Evolutionary conservation across 2,888 invertebrate genomes (phyloP).

Genomic region (Pasiphila rectangulata): DNA sequence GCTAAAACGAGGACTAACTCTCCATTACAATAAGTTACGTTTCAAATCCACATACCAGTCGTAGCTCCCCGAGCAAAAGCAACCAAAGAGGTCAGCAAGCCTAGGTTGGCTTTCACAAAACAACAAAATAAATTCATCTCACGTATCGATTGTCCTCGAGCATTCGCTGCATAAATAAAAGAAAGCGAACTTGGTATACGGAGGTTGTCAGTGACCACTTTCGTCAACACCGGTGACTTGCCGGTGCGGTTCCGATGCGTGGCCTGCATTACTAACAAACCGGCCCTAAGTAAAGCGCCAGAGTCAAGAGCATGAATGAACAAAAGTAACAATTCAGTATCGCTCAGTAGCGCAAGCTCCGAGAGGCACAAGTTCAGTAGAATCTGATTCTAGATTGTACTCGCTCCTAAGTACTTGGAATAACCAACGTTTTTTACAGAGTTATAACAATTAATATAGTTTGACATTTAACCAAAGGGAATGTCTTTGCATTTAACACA

Average conservation of each 20-base stretch:
- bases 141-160: conserved; percentile 79
- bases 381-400: too few relatives aligned
- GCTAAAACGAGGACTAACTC: conserved; percentile 33
- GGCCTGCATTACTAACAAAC: conserved; percentile 5
- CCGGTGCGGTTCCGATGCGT: background rate
- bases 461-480: too few relatives aligned
- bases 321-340: background rate
- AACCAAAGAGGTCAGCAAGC: conserved; percentile 73
- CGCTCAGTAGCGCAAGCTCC: too few relatives aligned
- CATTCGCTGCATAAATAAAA: conserved; percentile 74
- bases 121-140: conserved; percentile 80
- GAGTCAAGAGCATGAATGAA: background rate
- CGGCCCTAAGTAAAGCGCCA: background rate
- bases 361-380: too few relatives aligned
- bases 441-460: too few relatives aligned
- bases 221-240: conserved; percentile 44
- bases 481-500: too few relatives aligned
- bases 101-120: conserved; percentile 80
- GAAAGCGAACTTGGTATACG: conserved; percentile 74
- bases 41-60: conserved; percentile 54
- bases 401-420: too few relatives aligned
- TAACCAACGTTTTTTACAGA: too few relatives aligned
- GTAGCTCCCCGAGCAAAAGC: conserved; percentile 69
- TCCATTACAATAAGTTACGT: conserved; percentile 60
- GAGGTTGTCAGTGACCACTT: conserved; percentile 60